phyloP scores from a whole-genome alignment of 2,888 invertebrate species.

The Andrena camellia region DNA sequence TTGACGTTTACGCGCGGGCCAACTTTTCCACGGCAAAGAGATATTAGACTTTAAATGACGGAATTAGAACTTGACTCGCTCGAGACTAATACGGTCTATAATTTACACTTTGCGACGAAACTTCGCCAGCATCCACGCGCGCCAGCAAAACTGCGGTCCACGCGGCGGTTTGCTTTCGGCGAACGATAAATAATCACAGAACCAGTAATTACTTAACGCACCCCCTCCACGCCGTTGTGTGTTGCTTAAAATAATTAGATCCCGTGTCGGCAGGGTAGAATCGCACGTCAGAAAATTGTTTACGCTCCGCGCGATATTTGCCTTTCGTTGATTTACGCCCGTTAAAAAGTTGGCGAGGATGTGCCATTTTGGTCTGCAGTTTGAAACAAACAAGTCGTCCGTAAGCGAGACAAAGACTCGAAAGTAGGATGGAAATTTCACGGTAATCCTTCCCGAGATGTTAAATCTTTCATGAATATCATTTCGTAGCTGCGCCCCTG shows the following conservation, averaged over 20 bases:
- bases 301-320: slow-evolving; percentile 40
- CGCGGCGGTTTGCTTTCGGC: slow-evolving; percentile 10
- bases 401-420: background rate
- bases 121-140: slow-evolving; percentile 21
- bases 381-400: slow-evolving; percentile 27
- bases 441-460: background rate
- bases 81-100: slow-evolving; percentile 54
- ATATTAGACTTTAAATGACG: slow-evolving; percentile 74
- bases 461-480: background rate
- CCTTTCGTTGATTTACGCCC: slow-evolving; percentile 45
- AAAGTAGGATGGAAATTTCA: background rate
- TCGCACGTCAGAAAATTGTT: slow-evolving; percentile 32
- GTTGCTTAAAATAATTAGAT: background rate
- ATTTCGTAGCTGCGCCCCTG: background rate
- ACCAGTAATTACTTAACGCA: slow-evolving; percentile 22
- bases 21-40: slow-evolving; percentile 63
- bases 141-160: slow-evolving; percentile 27
- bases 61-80: slow-evolving; percentile 72
- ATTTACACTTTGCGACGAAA: slow-evolving; percentile 41
- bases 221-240: background rate
- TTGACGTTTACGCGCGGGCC: slow-evolving; percentile 68
- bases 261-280: background rate
- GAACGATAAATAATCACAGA: slow-evolving; percentile 42
- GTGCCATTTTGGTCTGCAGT: slow-evolving; percentile 19
- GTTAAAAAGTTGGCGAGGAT: slow-evolving; percentile 24